phyloP scores from a whole-genome alignment of 2,113 vertebrate species.

The Oncorhynchus nerka region DNA sequence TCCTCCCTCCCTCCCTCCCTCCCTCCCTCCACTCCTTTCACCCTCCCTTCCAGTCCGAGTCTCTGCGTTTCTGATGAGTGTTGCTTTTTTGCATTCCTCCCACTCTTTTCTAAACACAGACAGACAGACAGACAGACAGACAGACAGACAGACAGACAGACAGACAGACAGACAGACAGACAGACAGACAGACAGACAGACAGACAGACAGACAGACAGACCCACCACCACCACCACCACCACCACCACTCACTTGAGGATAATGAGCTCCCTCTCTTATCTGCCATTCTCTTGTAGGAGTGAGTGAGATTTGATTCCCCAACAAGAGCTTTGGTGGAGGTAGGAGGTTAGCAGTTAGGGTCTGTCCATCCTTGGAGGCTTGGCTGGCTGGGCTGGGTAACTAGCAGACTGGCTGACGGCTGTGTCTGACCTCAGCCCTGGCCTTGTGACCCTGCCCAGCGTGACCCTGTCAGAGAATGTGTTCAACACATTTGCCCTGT shows the following conservation, averaged over 20 bases:
- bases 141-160: neutral
- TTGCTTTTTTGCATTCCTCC: neutral
- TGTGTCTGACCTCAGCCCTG: constrained; percentile 17
- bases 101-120: neutral
- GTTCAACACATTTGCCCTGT: too few species aligned
- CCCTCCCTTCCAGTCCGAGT: too few species aligned
- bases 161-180: neutral
- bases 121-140: neutral
- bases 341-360: too few species aligned
- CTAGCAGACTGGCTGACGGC: constrained; percentile 28
- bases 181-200: neutral
- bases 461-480: neutral
- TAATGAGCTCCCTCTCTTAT: neutral
- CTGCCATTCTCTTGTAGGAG: neutral
- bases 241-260: neutral
- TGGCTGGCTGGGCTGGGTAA: neutral
- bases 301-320: neutral
- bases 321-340: too few species aligned
- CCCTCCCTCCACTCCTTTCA: too few species aligned
- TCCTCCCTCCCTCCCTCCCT: too few species aligned
- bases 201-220: neutral
- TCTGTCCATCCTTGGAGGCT: too few species aligned
- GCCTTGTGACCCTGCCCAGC: constrained; percentile 1
- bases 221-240: neutral
- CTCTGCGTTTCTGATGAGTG: too few species aligned